Percentiles rank a stretch among this genome's conserved stretches.
phyloP scores from a whole-genome alignment of 1,140 invertebrate genomes.

The Neodiprion fabricii region DNA sequence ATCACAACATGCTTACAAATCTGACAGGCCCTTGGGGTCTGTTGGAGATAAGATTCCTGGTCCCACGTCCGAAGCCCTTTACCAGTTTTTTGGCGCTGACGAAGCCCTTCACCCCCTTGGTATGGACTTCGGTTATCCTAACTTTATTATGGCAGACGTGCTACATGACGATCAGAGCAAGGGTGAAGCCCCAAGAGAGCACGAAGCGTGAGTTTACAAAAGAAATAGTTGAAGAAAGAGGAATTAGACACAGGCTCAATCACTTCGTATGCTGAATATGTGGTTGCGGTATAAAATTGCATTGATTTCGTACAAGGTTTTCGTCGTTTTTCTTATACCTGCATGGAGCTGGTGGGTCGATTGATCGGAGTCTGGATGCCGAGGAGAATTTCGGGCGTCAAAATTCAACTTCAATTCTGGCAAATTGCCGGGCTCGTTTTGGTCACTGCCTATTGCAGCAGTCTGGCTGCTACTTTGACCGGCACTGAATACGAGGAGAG shows the following conservation, averaged over 20 bases:
- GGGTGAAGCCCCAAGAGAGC: slow-evolving; percentile 34
- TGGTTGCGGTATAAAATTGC: too few species aligned
- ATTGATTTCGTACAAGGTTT: slow-evolving; percentile 36
- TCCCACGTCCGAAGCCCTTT: slow-evolving; percentile 45
- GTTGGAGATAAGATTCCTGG: slow-evolving; percentile 41
- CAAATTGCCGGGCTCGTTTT: slow-evolving; percentile 45
- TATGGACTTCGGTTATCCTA: slow-evolving; percentile 39
- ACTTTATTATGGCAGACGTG: slow-evolving; percentile 32
- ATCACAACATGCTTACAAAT: slow-evolving; percentile 33
- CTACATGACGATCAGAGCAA: slow-evolving; percentile 34
- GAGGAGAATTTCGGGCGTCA: slow-evolving; percentile 27
- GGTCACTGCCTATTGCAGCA: slow-evolving; percentile 49
- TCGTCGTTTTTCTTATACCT: slow-evolving; percentile 36
- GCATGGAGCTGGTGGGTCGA: slow-evolving; percentile 44
- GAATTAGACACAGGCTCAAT: background rate
- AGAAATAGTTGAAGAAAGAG: background rate
- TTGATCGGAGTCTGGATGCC: slow-evolving; percentile 45
- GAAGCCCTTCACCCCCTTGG: slow-evolving; percentile 38
- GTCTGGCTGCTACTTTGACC: slow-evolving; percentile 48
- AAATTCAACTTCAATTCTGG: slow-evolving; percentile 48
- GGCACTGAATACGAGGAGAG: slow-evolving; percentile 46
- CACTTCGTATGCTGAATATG: background rate
- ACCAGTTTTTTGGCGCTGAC: slow-evolving; percentile 49
- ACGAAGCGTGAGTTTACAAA: slow-evolving; percentile 39
- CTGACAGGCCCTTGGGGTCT: slow-evolving; percentile 44